Base-by-base conservation (phyloP, 2,888 invertebrate genomes). In the Lucinisca nassula region DNA sequence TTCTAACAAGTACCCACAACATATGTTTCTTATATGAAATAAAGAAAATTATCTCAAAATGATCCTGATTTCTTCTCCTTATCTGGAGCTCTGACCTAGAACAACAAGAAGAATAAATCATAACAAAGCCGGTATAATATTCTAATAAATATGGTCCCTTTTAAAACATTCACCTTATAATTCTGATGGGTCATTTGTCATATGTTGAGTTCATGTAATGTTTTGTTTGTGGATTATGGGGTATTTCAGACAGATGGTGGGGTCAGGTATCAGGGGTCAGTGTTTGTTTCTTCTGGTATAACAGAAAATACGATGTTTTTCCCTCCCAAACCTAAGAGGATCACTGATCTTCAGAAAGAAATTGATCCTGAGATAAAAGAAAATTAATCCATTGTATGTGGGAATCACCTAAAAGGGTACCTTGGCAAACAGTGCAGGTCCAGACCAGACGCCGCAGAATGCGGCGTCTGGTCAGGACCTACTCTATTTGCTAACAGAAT, bases 181-280 rank as follows among this genome's bases (percentile, higher is more conserved):
- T 67, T 4, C 67, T 67, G 35, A 0, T 8, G 67, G 67, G 67
- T 67, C 67, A 67, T 32, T 67, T 67, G 30, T 67, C 67, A 67
- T 67, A 67, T 67, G 67, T 32, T 67, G 35, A n/a, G 35, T 67
- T 32, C 67, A 35, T 67, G 67, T 67, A 67, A 67, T 67, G 67
- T 67, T 67, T 67, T 67, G 67, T 67, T 35, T 67, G 35, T 32
- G 67, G 67, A 67, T 67, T 67, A 35, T 35, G 17, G 21, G 27
- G 27, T 10, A 10, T 67, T 58, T 27, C 21, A 67, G 55, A 67
- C 67, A 67, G 67, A 67, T 67, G 67, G 32, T 67, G 67, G 67
- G 67, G 67, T 67, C 35, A 35, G 67, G 30, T 67, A 35, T 27
- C 67, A 8, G n/a, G 67, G 67, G 21, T 30, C 3, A 17, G 8